Conservation (phyloP, 2,113 vertebrate genomes). For the Pteronura brasiliensis region DNA sequence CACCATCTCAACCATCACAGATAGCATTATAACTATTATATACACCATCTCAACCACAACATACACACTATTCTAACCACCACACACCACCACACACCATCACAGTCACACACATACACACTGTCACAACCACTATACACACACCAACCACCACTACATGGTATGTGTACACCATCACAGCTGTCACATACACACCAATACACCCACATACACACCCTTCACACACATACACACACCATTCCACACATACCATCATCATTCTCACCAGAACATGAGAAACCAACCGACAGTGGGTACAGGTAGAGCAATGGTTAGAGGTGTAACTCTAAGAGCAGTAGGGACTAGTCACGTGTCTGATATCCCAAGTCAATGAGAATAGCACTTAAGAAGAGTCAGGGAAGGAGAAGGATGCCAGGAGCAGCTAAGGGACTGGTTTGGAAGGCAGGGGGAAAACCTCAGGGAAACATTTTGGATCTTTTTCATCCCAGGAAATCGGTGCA, state of each 20-base stretch:
- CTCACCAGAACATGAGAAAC: background rate
- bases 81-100: background rate
- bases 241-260: background rate
- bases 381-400: background rate
- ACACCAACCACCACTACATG: background rate
- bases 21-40: too few species aligned
- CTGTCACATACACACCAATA: background rate
- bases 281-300: background rate
- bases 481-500: background rate
- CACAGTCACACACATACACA: background rate
- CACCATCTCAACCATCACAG: too few species aligned
- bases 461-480: background rate
- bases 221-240: background rate
- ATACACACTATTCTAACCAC: too few species aligned
- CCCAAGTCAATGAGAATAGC: too few species aligned
- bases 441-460: background rate
- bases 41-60: too few species aligned
- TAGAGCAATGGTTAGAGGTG: background rate
- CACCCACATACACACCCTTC: background rate
- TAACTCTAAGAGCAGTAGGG: background rate
- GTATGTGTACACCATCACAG: background rate
- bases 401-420: background rate
- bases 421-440: background rate
- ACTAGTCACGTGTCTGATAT: background rate
- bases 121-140: background rate